These are phyloP conservation scores for Silurus lanzhouensis DNA, from an alignment of 2,797 vertebrate species.

Conservation along the genomic window DNA sequence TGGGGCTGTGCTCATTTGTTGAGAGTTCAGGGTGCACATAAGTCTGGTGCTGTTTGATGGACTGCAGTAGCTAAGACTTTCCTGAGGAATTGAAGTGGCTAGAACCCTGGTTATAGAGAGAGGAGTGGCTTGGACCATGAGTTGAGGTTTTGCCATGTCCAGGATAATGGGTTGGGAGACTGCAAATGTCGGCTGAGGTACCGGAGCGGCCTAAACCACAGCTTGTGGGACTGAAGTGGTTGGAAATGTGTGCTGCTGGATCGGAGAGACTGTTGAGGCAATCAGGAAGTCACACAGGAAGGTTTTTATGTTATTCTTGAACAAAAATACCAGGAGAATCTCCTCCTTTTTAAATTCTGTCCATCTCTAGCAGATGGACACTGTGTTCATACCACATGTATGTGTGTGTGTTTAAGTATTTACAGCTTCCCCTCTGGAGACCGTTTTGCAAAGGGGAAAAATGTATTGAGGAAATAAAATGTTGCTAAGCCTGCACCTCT, in stretches of 20 bases:
- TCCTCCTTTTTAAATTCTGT: neutral
- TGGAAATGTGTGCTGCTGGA: neutral
- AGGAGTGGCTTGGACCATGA: neutral
- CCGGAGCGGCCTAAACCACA: neutral
- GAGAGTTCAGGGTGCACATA: neutral
- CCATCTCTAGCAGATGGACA: slow-evolving; percentile 14
- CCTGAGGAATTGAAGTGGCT: neutral
- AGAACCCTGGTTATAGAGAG: neutral
- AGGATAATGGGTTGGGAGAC: neutral
- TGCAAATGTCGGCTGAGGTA: neutral
- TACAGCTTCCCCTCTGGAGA: slow-evolving; percentile 70
- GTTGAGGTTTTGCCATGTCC: neutral
- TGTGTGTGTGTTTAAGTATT: slow-evolving; percentile 71
- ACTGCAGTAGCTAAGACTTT: neutral
- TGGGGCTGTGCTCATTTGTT: neutral
- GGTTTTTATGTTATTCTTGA: slow-evolving; percentile 17
- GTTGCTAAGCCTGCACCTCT: slow-evolving; percentile 72
- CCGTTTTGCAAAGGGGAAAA: slow-evolving; percentile 71
- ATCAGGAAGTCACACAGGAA: slow-evolving; percentile 21
- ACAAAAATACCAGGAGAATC: slow-evolving; percentile 4
- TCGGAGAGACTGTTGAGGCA: slow-evolving; percentile 1
- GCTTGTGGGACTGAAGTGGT: neutral
- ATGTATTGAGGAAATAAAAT: slow-evolving; percentile 74
- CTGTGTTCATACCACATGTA: neutral
- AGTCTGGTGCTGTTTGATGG: neutral